phyloP scores from a whole-genome alignment of 35 echinoderm and acorn worm genomes.

The Diadema setosum region DNA sequence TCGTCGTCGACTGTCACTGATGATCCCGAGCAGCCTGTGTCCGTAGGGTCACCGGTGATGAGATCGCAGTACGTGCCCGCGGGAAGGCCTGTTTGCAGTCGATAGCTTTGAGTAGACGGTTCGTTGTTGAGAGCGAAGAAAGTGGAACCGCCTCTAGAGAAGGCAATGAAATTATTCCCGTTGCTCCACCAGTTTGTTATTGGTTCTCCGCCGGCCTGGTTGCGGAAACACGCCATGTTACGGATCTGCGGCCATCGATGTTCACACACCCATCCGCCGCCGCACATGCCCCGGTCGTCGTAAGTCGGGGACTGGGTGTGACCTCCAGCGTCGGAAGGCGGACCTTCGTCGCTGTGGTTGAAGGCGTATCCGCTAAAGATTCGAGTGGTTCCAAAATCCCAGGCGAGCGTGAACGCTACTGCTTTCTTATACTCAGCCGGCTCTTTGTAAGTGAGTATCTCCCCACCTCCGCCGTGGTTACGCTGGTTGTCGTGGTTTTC shows the following conservation, averaged over 20 bases:
- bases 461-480: slow-evolving; percentile 47
- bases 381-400: slow-evolving; percentile 17
- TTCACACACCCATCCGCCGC: slow-evolving; percentile 83
- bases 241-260: slow-evolving; percentile 70
- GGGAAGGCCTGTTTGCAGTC: slow-evolving; percentile 59
- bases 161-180: slow-evolving; percentile 55
- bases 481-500: slow-evolving; percentile 94
- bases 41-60: slow-evolving; percentile 19
- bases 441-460: slow-evolving; percentile 58
- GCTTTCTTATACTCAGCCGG: slow-evolving; percentile 78
- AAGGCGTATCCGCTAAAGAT: slow-evolving; percentile 58
- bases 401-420: slow-evolving; percentile 45
- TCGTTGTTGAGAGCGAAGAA: slow-evolving; percentile 71
- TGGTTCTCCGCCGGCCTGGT: neutral
- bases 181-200: slow-evolving; percentile 86
- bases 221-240: slow-evolving; percentile 67
- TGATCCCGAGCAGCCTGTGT: neutral
- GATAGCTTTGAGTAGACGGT: neutral
- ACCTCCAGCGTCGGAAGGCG: slow-evolving; percentile 24
- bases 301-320: neutral
- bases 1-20: neutral
- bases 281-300: neutral
- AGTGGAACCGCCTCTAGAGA: slow-evolving; percentile 60
- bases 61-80: slow-evolving; percentile 70
- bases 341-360: slow-evolving; percentile 25